phyloP scores from a whole-genome alignment of 92 coral and sea anemone genomes.

The Epizoanthus fatuus region DNA sequence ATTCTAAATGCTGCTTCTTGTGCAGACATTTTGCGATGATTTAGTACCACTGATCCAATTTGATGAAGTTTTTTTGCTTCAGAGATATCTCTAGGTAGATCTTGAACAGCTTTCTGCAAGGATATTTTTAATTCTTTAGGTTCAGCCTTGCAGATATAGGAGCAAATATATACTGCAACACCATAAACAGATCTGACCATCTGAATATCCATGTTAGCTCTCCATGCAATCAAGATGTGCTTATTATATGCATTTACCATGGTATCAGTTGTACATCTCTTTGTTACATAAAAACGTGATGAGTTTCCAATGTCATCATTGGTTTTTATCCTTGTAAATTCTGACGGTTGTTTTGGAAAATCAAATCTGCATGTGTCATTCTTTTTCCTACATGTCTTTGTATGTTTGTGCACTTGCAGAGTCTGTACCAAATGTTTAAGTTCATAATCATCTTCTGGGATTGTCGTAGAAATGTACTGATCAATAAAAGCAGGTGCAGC shows the following conservation, averaged over 20 bases:
- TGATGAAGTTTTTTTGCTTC: constrained; percentile 51
- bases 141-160: constrained; percentile 71
- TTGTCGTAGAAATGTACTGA: constrained; percentile 34
- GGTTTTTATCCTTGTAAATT: constrained; percentile 32
- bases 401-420: too few species aligned
- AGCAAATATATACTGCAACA: constrained; percentile 57
- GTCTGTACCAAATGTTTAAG: too few species aligned
- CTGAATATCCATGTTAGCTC: constrained; percentile 48
- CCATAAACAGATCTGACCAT: constrained; percentile 60
- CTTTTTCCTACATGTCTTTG: too few species aligned
- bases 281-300: constrained; percentile 36
- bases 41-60: constrained; percentile 29
- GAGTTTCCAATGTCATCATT: constrained; percentile 55
- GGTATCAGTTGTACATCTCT: constrained; percentile 19
- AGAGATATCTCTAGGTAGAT: constrained; percentile 43
- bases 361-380: constrained; percentile 50
- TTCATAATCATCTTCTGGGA: constrained; percentile 55
- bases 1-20: constrained; percentile 66
- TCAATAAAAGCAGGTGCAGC: constrained; percentile 57
- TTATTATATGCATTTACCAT: constrained; percentile 47
- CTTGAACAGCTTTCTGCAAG: constrained; percentile 28
- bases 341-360: constrained; percentile 53
- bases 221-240: constrained; percentile 1
- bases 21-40: constrained; percentile 43
- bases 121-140: constrained; percentile 55